Conservation (phyloP, 2,797 vertebrate genomes). For the Adrianichthys oophorus region DNA sequence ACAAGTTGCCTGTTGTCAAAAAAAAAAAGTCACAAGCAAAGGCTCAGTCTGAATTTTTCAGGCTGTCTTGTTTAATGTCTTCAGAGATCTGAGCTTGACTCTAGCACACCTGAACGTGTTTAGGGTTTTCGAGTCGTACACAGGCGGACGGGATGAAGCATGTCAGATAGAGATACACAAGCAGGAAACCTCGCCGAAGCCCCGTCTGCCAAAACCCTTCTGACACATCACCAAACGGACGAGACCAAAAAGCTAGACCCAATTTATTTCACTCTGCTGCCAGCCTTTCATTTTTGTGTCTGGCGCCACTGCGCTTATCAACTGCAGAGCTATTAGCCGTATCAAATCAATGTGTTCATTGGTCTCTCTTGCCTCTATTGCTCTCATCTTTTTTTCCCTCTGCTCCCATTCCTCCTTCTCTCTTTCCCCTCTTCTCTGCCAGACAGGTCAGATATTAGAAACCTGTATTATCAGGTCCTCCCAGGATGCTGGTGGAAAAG, state of each 20-base stretch:
- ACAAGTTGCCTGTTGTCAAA: not conserved
- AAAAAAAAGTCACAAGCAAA: not conserved
- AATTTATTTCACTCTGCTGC: conserved; percentile 64
- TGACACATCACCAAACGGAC: conserved; percentile 57
- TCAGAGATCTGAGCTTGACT: conserved; percentile 35
- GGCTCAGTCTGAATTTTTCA: conserved; percentile 6
- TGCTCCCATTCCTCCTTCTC: conserved; percentile 13
- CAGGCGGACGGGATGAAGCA: conserved; percentile 50
- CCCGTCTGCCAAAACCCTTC: conserved; percentile 52
- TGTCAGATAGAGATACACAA: conserved; percentile 68
- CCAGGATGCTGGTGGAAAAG: conserved; percentile 78
- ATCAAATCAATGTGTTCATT: conserved; percentile 78
- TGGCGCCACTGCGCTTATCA: conserved; percentile 69
- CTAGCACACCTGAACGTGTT: conserved; percentile 41
- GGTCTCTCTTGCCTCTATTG: conserved; percentile 51
- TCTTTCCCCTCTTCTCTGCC: conserved; percentile 33
- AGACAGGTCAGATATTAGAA: conserved; percentile 79
- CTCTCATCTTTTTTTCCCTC: conserved; percentile 33
- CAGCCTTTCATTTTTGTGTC: conserved; percentile 68
- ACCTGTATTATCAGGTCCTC: conserved; percentile 78
- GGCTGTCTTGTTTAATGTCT: conserved; percentile 22
- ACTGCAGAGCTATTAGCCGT: conserved; percentile 72
- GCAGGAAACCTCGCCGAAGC: conserved; percentile 53
- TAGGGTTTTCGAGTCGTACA: conserved; percentile 38
- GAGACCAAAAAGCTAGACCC: conserved; percentile 53